These are phyloP conservation scores for Abrostola tripartita DNA, from an alignment of 2,888 invertebrate genomes.

Conservation along the genomic window DNA sequence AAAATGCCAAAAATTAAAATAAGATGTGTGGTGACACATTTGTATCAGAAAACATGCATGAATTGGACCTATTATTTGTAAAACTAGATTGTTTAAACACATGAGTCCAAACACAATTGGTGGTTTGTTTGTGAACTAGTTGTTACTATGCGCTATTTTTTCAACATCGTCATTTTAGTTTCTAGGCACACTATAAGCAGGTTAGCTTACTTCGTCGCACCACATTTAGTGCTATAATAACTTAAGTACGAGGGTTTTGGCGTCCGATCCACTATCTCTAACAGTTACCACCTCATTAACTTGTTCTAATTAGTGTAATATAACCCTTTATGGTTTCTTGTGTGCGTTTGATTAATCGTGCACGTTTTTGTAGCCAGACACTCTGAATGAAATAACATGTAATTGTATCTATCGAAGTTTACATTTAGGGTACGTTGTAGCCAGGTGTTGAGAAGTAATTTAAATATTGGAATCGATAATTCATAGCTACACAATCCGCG, in stretches of 20 bases:
- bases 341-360: not conserved
- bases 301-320: slow-evolving; percentile 18
- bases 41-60: not conserved
- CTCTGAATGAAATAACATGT: not conserved
- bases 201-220: slow-evolving; percentile 50
- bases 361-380: not conserved
- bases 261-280: slow-evolving; percentile 17
- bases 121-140: slow-evolving; percentile 1
- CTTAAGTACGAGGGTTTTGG: slow-evolving; percentile 46
- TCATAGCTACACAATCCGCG: not conserved
- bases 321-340: slow-evolving; percentile 8
- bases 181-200: slow-evolving; percentile 23
- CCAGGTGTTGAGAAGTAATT: slow-evolving; percentile 12
- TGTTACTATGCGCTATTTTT: slow-evolving; percentile 3
- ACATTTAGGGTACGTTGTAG: not conserved
- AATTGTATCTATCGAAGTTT: not conserved
- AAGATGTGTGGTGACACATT: not conserved
- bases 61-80: not conserved
- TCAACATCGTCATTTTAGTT: slow-evolving; percentile 34
- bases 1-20: not conserved
- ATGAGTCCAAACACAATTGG: no score
- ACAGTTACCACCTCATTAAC: slow-evolving; percentile 35
- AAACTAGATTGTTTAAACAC: not conserved
- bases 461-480: slow-evolving; percentile 14
- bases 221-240: slow-evolving; percentile 48